These are phyloP conservation scores for Cacatua alba DNA, from an alignment of 2,113 vertebrate species.

Conservation along the genomic window DNA sequence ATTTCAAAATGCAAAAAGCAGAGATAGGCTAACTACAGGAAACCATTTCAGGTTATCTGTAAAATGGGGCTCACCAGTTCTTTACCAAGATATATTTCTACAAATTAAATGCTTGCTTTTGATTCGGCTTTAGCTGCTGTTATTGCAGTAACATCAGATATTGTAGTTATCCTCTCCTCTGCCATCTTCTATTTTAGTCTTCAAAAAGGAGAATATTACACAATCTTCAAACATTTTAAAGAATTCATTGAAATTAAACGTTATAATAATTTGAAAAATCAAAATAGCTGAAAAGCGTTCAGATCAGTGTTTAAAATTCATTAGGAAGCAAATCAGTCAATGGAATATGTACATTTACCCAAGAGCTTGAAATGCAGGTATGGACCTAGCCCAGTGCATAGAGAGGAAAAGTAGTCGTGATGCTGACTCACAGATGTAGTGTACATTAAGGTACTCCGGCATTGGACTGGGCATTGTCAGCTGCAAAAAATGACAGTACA, in stretches of 20 bases:
- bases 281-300: neutral
- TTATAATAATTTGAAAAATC: neutral
- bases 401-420: slow-evolving; percentile 97
- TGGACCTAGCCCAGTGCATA: slow-evolving; percentile 99
- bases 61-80: neutral
- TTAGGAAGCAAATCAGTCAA: neutral
- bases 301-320: neutral
- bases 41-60: neutral
- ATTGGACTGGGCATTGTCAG: slow-evolving; percentile 98
- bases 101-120: neutral
- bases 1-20: neutral
- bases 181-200: neutral
- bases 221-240: neutral
- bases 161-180: neutral
- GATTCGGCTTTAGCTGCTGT: neutral
- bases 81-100: neutral
- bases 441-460: slow-evolving; percentile 97
- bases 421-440: slow-evolving; percentile 98
- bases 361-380: slow-evolving; percentile 95
- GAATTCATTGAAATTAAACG: neutral
- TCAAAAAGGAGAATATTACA: neutral
- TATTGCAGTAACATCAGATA: neutral
- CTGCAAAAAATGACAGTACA: slow-evolving; percentile 67
- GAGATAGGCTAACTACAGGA: neutral
- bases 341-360: slow-evolving; percentile 80